These are phyloP conservation scores for Ctenosaura bakeri DNA, from an alignment of 2,797 vertebrate species.

Conservation along the genomic window DNA sequence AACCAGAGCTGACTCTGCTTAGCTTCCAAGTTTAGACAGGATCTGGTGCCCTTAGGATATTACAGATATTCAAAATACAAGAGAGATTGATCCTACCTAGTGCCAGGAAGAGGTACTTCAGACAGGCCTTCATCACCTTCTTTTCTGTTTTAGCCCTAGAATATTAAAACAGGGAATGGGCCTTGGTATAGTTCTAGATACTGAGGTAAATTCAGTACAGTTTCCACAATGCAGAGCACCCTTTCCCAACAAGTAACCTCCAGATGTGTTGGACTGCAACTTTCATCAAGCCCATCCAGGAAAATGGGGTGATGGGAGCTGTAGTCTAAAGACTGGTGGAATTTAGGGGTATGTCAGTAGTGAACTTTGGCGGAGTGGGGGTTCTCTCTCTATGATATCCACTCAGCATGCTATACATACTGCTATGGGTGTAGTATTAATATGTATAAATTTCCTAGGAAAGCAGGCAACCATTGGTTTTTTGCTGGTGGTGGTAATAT, in stretches of 20 bases:
- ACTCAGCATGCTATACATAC: background rate
- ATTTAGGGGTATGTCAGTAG: background rate
- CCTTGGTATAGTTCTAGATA: background rate
- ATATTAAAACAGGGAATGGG: background rate
- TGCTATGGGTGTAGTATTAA: background rate
- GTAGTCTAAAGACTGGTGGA: background rate
- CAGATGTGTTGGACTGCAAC: background rate
- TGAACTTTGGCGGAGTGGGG: background rate
- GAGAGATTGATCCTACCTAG: conserved; percentile 18
- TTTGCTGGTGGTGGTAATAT: background rate
- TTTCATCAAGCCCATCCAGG: background rate
- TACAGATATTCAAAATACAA: conserved; percentile 5
- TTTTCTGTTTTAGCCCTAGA: background rate
- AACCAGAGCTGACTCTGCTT: too few species aligned
- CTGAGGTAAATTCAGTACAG: too few species aligned
- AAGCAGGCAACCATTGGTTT: background rate
- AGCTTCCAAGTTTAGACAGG: too few species aligned
- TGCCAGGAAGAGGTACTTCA: conserved; percentile 18
- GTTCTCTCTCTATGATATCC: background rate
- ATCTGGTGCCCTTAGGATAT: background rate
- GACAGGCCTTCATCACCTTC: background rate
- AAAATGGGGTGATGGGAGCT: background rate
- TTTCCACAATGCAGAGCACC: background rate
- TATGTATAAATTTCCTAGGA: background rate
- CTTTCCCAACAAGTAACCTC: background rate